Percentiles rank a stretch among this genome's conserved stretches.
phyloP scores from a whole-genome alignment of 2,113 vertebrate genomes.

The Zosterops hypoxanthus region DNA sequence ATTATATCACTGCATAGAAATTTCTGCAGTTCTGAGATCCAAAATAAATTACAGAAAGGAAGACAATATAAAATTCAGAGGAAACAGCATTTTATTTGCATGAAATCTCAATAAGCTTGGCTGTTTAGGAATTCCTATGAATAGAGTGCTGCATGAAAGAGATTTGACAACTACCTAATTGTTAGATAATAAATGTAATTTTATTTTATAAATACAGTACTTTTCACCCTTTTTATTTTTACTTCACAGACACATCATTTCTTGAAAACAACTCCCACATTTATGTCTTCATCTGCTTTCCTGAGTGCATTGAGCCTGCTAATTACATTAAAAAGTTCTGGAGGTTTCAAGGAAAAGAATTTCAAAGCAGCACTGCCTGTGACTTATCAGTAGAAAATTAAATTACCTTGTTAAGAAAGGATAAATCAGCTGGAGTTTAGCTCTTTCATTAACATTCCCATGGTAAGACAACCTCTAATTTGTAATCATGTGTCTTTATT shows the following conservation, averaged over 20 bases:
- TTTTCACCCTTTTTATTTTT: not conserved
- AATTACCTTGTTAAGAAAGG: not conserved
- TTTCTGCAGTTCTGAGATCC: not conserved
- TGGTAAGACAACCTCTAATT: not conserved
- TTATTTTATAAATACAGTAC: not conserved
- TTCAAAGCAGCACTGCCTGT: not conserved
- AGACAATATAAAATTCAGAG: not conserved
- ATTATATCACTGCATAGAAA: not conserved
- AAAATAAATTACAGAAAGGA: not conserved
- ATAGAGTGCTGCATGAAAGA: not conserved
- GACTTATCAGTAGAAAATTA: constrained; percentile 3
- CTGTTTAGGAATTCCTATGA: not conserved
- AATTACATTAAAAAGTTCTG: not conserved
- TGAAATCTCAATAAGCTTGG: not conserved
- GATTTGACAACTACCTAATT: not conserved
- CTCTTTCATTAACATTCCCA: constrained; percentile 1
- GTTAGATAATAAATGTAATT: not conserved
- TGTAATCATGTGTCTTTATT: not conserved
- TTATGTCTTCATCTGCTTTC: not conserved
- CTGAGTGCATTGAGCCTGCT: not conserved
- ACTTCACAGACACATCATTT: not conserved
- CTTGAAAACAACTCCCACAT: not conserved
- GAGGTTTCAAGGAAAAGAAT: not conserved
- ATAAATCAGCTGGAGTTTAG: not conserved
- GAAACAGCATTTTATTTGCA: not conserved